A percentile compares a stretch with the other conserved stretches of the same genome.
Evolutionary conservation across 2,113 vertebrate genomes (phyloP).

Genomic region (Microtus oregoni): DNA sequence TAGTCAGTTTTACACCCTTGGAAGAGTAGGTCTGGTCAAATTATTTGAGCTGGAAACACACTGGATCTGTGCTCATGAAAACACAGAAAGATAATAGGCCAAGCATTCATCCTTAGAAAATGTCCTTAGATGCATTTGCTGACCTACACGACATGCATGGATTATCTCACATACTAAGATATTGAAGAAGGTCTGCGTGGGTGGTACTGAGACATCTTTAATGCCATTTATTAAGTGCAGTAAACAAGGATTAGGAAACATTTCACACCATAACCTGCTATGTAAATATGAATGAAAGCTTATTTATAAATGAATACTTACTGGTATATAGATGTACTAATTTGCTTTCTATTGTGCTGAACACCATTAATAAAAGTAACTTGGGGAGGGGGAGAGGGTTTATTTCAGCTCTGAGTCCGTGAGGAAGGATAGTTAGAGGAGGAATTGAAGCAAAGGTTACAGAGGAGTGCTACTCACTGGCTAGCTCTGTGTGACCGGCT

Average conservation of each 20-base stretch:
- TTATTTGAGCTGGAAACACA: not conserved
- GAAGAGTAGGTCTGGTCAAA: not conserved
- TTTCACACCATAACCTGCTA: not conserved
- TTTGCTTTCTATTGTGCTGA: not conserved
- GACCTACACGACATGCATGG: not conserved
- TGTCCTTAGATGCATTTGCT: not conserved
- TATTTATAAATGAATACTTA: not conserved
- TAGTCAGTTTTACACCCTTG: not conserved
- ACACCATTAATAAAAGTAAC: not conserved
- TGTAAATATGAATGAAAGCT: not conserved
- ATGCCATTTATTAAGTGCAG: not conserved
- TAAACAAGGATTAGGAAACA: not conserved
- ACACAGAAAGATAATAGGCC: not conserved
- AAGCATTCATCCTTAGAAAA: not conserved
- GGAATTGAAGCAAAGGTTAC: not conserved
- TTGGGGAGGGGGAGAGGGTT: not conserved
- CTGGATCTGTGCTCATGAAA: not conserved
- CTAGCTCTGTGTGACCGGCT: not conserved
- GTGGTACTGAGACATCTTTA: not conserved
- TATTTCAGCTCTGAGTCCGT: not conserved
- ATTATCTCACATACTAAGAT: not conserved
- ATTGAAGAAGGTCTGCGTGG: not conserved
- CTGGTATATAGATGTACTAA: not conserved
- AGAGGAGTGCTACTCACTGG: not conserved
- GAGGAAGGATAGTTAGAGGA: not conserved